Evolutionary conservation across 2,888 invertebrate genomes (phyloP).

Genomic region (Prosapia bicincta): DNA sequence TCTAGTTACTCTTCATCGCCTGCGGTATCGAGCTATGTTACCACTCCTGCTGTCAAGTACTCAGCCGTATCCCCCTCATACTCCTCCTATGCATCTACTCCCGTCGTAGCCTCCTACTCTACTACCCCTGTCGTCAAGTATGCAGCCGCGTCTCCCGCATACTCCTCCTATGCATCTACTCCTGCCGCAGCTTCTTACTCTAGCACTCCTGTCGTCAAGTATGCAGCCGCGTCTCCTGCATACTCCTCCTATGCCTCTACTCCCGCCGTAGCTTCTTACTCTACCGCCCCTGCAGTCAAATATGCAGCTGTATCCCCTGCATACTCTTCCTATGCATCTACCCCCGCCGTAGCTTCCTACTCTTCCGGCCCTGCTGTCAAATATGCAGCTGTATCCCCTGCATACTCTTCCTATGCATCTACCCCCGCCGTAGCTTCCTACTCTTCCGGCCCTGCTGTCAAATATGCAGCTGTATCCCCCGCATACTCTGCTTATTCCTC

Average conservation of each 20-base stretch:
- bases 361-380: too few relatives aligned
- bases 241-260: conserved; percentile 43
- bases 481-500: conserved; percentile 20
- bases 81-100: conserved; percentile 36
- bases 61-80: conserved; percentile 33
- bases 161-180: conserved; percentile 32
- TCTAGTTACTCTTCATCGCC: conserved; percentile 22
- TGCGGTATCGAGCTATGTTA: conserved; percentile 15
- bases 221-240: conserved; percentile 34
- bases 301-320: conserved; percentile 52
- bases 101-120: conserved; percentile 16
- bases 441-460: too few relatives aligned
- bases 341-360: conserved; percentile 43
- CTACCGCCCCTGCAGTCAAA: conserved; percentile 46
- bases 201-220: conserved; percentile 39
- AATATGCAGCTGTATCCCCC: too few relatives aligned
- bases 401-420: too few relatives aligned
- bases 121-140: conserved; percentile 5
- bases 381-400: too few relatives aligned
- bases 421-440: too few relatives aligned
- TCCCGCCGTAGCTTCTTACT: conserved; percentile 43
- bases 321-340: conserved; percentile 49
- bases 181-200: conserved; percentile 34
- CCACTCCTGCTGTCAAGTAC: conserved; percentile 29
- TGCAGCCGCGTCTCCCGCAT: conserved; percentile 12